Base-by-base conservation (phyloP, 1,140 invertebrate genomes). In the Ceratina australensis region DNA sequence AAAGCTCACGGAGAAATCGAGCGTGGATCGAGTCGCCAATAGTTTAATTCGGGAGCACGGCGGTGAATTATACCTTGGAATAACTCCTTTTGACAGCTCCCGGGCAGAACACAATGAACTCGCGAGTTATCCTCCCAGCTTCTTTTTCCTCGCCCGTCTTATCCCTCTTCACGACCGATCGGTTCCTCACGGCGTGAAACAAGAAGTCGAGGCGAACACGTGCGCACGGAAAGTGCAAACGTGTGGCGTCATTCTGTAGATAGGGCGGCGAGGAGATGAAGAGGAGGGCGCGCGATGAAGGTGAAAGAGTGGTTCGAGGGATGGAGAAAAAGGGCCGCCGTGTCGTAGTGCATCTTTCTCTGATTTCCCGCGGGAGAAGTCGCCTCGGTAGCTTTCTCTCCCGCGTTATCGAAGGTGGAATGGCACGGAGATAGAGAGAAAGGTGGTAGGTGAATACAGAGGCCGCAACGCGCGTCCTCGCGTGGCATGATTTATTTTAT, bases 401-500 rank as follows among this genome's bases (percentile, higher is more conserved):
- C 66, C 24, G 33, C 42, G 47, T 56, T 42, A 59, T 73, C 49
- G 63, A 61, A 71, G 76, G 47, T 54, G 63, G 24, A 67, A 26
- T 49, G 50, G 54, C 18, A 33, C 12, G 59, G 13, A 63, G 80
- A 79, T 54, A 54, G n/a, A 54, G 52, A n/a, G 15, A 54, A 16
- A 50, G 12, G 33, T 28, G 61, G 26, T 2, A 65, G 57, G 24
- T 33, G 60, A 82, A 81, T 71, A 56, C 24, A 74, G 64, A 47
- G 73, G 2, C 71, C 72, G 82, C 64, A 85, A 82, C 72, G 69
- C 77, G 72, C 82, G 83, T 82, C 83, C 76, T 77, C 80, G 73
- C 76, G 77, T 74, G 73, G 80, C 84, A 85, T 85, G 83, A 85
- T 85, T 85, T 85, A 85, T 85, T 85, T 85, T 82, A 85, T 85